A percentile compares a stretch with the other conserved stretches of the same genome.
Conservation (phyloP, 2,113 vertebrate species). For the Epinephelus lanceolatus region DNA sequence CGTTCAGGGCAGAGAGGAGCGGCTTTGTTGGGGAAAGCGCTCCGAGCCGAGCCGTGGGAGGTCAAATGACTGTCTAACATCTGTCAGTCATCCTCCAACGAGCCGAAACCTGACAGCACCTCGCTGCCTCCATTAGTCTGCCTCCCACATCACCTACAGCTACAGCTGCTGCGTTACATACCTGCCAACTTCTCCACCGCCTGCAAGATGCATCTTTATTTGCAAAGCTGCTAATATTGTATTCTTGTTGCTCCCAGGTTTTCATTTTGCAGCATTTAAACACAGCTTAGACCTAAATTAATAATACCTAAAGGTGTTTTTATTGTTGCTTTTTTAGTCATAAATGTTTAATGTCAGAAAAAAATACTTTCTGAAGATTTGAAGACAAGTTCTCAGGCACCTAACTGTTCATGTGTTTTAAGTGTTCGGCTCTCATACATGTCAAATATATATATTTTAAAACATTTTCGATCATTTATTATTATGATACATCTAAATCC, state of each 20-base stretch:
- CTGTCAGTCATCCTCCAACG: slow-evolving; percentile 67
- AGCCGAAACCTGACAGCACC: slow-evolving; percentile 55
- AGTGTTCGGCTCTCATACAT: neutral
- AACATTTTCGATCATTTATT: neutral
- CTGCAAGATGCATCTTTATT: slow-evolving; percentile 32
- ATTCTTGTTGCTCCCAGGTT: neutral
- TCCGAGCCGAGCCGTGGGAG: slow-evolving; percentile 31
- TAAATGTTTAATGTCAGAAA: neutral
- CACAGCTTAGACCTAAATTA: neutral
- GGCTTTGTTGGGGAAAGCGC: slow-evolving; percentile 29
- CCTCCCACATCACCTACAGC: slow-evolving; percentile 58
- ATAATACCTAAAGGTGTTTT: neutral
- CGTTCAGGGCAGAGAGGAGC: slow-evolving; percentile 20
- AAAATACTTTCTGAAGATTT: neutral
- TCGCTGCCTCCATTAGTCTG: slow-evolving; percentile 48
- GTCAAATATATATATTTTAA: neutral
- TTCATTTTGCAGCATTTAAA: neutral
- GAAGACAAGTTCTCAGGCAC: neutral
- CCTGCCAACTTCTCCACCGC: slow-evolving; percentile 44
- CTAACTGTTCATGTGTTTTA: neutral
- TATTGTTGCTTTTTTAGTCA: neutral
- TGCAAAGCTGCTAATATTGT: slow-evolving; percentile 8
- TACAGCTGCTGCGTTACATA: slow-evolving; percentile 29
- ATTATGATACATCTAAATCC: neutral
- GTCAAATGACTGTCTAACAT: slow-evolving; percentile 64